phyloP scores from a whole-genome alignment of 2,888 invertebrate genomes.

The Atherix ibis region DNA sequence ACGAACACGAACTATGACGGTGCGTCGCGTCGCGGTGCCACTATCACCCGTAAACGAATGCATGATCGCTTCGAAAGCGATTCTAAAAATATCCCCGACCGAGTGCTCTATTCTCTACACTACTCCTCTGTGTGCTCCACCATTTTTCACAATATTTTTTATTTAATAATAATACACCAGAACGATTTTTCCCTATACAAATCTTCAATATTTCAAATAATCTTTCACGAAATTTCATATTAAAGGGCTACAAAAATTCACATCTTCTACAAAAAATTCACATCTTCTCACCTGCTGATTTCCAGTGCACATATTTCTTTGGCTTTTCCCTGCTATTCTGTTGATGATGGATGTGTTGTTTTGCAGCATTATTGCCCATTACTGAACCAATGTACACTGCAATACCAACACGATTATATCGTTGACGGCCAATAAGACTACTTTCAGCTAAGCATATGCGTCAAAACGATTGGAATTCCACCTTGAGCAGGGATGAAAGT shows the following conservation, averaged over 20 bases:
- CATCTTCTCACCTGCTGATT: constrained; percentile 52
- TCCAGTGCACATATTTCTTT: constrained; percentile 70
- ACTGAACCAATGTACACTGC: too few relatives aligned
- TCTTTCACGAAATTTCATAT: constrained; percentile 24
- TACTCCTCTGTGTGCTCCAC: too few relatives aligned
- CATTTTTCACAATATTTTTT: too few relatives aligned
- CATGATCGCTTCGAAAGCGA: constrained; percentile 11
- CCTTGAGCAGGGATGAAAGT: too few relatives aligned
- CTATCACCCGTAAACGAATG: too few relatives aligned
- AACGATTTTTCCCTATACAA: constrained; percentile 12
- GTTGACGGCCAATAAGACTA: too few relatives aligned
- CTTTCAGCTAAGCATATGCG: too few relatives aligned
- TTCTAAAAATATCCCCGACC: constrained; percentile 16
- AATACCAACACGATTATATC: too few relatives aligned
- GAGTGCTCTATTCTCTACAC: constrained; percentile 13
- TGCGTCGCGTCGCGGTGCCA: too few relatives aligned
- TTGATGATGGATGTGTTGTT: constrained; percentile 33
- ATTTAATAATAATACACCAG: constrained; percentile 14
- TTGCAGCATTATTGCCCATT: constrained; percentile 51
- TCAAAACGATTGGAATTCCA: too few relatives aligned
- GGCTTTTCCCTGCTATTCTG: constrained; percentile 37
- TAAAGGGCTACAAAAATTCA: constrained; percentile 18
- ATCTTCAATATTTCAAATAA: constrained; percentile 3
- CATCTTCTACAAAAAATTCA: neutral
- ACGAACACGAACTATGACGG: too few relatives aligned